Evolutionary conservation across 1,140 invertebrate genomes (phyloP).

Genomic region (Pristionchus pacificus): DNA sequence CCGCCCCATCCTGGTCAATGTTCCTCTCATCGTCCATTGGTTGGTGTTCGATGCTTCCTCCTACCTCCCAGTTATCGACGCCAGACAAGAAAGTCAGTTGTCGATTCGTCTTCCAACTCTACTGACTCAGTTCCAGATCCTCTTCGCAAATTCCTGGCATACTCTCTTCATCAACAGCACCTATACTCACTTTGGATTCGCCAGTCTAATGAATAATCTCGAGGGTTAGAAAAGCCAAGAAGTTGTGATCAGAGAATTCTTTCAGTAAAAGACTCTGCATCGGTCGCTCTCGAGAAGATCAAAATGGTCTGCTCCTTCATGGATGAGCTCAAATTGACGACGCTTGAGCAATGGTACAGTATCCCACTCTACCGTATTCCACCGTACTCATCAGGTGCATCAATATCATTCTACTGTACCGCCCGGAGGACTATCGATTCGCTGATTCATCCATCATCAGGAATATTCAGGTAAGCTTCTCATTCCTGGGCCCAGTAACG

Average conservation of each 20-base stretch:
- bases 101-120: not conserved
- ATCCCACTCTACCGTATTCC: no score
- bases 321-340: not conserved
- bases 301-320: not conserved
- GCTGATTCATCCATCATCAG: not conserved
- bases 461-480: not conserved
- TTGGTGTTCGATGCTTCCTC: not conserved
- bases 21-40: not conserved
- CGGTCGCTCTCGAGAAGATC: not conserved
- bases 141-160: conserved; percentile 21
- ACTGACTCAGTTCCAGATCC: conserved; percentile 2
- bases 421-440: not conserved
- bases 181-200: not conserved
- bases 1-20: conserved; percentile 9
- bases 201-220: no score
- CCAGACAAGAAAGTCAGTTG: not conserved
- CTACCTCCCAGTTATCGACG: not conserved
- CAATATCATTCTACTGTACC: not conserved
- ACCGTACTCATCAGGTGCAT: not conserved
- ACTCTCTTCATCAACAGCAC: conserved; percentile 17
- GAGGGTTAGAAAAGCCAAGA: no score
- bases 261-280: not conserved
- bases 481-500: no score
- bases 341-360: not conserved
- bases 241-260: no score